Evolutionary conservation across 2,797 vertebrate species (phyloP), one percentile per base, ranked within the genome.

Genomic region (Pipistrellus pipistrellus): DNA sequence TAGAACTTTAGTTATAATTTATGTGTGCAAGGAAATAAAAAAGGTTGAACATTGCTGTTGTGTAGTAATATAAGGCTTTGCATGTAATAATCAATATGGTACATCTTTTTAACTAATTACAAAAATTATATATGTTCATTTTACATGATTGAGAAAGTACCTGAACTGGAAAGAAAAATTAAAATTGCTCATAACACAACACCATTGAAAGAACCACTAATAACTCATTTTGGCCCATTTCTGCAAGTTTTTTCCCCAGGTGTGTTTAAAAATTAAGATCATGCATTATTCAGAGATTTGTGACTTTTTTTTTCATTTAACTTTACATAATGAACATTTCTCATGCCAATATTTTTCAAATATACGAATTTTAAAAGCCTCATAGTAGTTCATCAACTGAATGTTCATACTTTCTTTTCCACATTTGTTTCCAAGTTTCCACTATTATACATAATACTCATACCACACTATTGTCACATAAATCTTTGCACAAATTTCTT

Each of bases 141-240:
- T 85, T 75, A 62, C 64, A 72, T 95, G 89, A 96, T 90, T 92
- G 88, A 95, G 64, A 88, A 85, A 88, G 80, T 81, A 44, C 8
- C 78, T 51, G 83, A 27, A 48, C 18, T 88, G 0, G 38, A 85
- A 91, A 85, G 66, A 77, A 92, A 92, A 88, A 87, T 64, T 51
- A 38, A 80, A 95, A 92, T 90, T 46, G 13, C 30, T 64, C 48
- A 66, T 78, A 90, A 82, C 11, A 35, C 1, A 57, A 27, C 5
- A 87, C 15, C 46, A 51, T 25, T 78, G 35, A 91, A 18, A 95
- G 15, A 75, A 17, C 18, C n/a, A 71, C 41, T 66, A 18, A 86
- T 90, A 81, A 83, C 35, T 86, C 59, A 90, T 91, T 80, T 80
- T 46, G 68, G 86, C 27, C 71, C 80, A 85, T 80, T 92, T 94